Evolutionary conservation across 1,140 invertebrate species (phyloP), one percentile per base, ranked within the genome.

Genomic region (Camponotus vicinus): DNA sequence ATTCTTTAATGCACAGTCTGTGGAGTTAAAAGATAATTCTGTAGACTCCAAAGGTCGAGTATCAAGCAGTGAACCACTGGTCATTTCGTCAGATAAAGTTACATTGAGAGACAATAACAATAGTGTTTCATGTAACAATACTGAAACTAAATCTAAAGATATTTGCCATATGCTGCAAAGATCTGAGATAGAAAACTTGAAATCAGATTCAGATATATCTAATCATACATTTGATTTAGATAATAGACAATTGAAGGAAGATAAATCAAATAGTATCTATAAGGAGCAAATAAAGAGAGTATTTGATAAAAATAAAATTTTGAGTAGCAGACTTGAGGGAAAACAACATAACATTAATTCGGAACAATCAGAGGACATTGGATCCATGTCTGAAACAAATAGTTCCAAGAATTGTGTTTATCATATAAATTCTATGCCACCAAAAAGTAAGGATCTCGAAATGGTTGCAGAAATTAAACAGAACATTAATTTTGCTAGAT

Each of bases 291-390:
- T 34, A 61, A 94, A 94, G 64, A 92, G 91, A 85, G 13, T 69
- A 15, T 64, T 42, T 7, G 93, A 94, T n/a, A 94, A 94, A 82
- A 64, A 73, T 49, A 95, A 95, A 88, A 87, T 90, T 21, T 90
- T 80, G 55, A 88, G 70, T 7, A 90, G 73, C 63, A 94, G 93
- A 88, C 42, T 70, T n/a, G 93, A 94, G 75, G 67, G 64, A 11
- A 90, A 92, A 83, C 63, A 87, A 7, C 90, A 89, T 61, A 73
- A 63, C 18, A 75, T 86, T 27, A 82, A 88, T 59, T 89, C 88
- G 7, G 94, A 94, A n/a, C 85, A 89, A 40, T 92, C 88, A 0
- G 92, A 94, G 64, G 92, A 93, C 59, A 71, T 90, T 4, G 91
- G 91, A 37, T 92, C 80, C 61, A 77, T 79, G 71, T 91, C 89